phyloP scores from a whole-genome alignment of 2,113 vertebrate genomes.

The Anser cygnoides region DNA sequence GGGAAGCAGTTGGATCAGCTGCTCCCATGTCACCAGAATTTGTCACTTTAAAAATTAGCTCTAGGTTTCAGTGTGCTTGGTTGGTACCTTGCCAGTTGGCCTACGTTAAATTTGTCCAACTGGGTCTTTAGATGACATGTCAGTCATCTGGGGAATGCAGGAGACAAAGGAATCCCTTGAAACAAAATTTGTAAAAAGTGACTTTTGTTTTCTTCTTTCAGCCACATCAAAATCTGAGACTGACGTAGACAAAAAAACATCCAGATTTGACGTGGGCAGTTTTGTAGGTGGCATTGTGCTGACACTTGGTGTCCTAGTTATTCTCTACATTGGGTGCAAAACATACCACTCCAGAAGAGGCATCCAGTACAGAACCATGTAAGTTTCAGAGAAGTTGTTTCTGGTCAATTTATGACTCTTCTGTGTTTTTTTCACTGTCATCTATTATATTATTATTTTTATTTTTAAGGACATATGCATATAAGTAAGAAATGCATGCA shows the following conservation, averaged over 20 bases:
- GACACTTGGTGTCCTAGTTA: constrained; percentile 73
- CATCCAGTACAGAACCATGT: constrained; percentile 83
- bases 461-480: too few relatives aligned
- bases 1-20: not conserved
- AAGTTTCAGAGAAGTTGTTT: constrained; percentile 45
- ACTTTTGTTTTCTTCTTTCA: constrained; percentile 37
- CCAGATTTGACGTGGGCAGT: constrained; percentile 79
- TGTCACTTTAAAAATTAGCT: not conserved
- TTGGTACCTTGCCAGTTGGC: not conserved
- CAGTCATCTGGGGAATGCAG: not conserved
- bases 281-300: constrained; percentile 82
- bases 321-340: constrained; percentile 80
- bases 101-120: not conserved
- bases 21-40: not conserved
- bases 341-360: constrained; percentile 79
- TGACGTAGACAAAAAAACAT: not conserved
- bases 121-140: not conserved
- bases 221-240: constrained; percentile 62
- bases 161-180: not conserved
- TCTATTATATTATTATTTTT: too few relatives aligned
- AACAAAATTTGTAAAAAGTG: not conserved
- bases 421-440: too few relatives aligned
- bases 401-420: not conserved
- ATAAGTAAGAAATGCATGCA: too few relatives aligned
- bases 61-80: not conserved